Conservation (phyloP, 2,888 invertebrate species). For the Suillia variegata region DNA sequence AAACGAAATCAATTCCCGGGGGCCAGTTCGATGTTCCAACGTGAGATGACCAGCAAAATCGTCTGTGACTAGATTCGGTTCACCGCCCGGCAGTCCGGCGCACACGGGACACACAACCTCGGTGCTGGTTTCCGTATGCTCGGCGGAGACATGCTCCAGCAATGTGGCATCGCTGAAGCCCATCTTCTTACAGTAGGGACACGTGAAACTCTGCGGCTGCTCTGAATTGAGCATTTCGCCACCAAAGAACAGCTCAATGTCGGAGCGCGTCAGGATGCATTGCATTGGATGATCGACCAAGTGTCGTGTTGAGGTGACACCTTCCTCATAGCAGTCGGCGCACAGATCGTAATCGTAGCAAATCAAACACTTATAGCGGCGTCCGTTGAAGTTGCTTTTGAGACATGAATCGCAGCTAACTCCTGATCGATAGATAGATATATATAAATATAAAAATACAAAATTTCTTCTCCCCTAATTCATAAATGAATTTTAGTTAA, state of each 20-base stretch:
- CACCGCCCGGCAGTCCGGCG: conserved; percentile 94
- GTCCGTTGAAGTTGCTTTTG: conserved; percentile 95
- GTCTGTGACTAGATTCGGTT: conserved; percentile 97
- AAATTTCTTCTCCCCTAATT: neutral
- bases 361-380: conserved; percentile 97
- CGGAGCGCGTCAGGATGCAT: conserved; percentile 95
- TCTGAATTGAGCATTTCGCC: conserved; percentile 91
- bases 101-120: conserved; percentile 99
- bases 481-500: neutral
- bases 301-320: conserved; percentile 89
- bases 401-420: conserved; percentile 99
- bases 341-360: conserved; percentile 99
- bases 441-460: conserved; percentile 12
- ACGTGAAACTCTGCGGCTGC: conserved; percentile 95
- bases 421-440: conserved; percentile 75
- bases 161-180: conserved; percentile 92
- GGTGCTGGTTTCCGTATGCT: conserved; percentile 88
- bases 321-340: conserved; percentile 92
- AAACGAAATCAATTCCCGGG: conserved; percentile 91
- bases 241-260: conserved; percentile 96
- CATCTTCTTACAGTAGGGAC: conserved; percentile 96
- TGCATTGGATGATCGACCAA: conserved; percentile 98
- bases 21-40: conserved; percentile 88
- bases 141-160: conserved; percentile 87
- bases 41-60: conserved; percentile 97